Conservation (phyloP, 1,140 invertebrate species). For the Aporrectodea caliginosa region DNA sequence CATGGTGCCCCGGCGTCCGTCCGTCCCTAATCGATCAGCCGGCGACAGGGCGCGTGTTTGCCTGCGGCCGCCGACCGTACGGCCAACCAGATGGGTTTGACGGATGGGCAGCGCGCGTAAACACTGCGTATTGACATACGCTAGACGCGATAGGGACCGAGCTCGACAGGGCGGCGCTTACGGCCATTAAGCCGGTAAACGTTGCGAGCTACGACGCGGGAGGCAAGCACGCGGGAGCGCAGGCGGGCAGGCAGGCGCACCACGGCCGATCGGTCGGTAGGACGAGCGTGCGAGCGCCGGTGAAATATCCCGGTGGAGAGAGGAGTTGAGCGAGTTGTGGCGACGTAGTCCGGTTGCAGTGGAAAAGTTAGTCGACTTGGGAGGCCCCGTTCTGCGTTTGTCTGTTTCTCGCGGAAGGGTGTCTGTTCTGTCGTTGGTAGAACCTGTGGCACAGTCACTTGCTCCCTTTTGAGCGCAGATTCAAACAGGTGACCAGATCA, state of each 20-base stretch:
- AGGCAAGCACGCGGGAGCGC: no score
- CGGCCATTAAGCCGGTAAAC: background rate
- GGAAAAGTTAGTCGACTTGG: no score
- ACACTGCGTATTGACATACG: background rate
- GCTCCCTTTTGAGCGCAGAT: no score
- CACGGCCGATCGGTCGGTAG: no score
- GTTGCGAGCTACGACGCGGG: background rate
- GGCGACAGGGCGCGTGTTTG: conserved; percentile 1
- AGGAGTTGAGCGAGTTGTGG: no score
- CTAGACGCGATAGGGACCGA: background rate
- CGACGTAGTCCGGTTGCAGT: no score
- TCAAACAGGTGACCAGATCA: no score
- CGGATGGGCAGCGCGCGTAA: background rate
- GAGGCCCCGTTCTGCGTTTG: no score
- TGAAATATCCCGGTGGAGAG: background rate
- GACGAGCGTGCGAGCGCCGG: background rate
- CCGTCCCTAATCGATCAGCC: background rate
- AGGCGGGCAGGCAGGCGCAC: background rate
- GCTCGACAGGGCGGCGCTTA: background rate
- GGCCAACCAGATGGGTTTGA: background rate
- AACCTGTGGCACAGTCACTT: no score
- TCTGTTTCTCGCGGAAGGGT: no score
- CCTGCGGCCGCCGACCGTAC: no score
- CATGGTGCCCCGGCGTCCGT: background rate
- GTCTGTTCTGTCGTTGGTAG: no score